phyloP scores from a whole-genome alignment of 2,888 invertebrate species.

The Zygaena filipendulae region DNA sequence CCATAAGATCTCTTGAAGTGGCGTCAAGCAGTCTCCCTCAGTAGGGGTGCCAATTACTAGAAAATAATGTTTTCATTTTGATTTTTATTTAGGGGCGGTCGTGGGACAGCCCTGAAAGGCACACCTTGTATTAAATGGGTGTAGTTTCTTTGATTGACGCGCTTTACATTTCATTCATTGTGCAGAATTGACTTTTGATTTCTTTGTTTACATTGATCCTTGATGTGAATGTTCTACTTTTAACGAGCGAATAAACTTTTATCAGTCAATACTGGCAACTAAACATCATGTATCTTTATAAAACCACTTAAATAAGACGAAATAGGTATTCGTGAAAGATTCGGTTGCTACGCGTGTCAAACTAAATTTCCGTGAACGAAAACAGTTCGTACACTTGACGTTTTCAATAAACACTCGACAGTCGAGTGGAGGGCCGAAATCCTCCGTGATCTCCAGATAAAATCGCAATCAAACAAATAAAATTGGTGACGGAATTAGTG shows the following conservation, averaged over 20 bases:
- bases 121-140: constrained; percentile 59
- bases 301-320: no score
- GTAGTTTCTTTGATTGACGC: constrained; percentile 57
- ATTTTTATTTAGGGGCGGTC: constrained; percentile 66
- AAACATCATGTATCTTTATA: no score
- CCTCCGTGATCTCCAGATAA: constrained; percentile 54
- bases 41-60: constrained; percentile 65
- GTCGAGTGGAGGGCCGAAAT: constrained; percentile 42
- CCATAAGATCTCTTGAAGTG: constrained; percentile 60
- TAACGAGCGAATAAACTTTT: no score
- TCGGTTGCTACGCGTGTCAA: no score
- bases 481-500: constrained; percentile 40
- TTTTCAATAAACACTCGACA: constrained; percentile 23
- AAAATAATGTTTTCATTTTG: constrained; percentile 62
- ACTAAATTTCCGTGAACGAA: no score
- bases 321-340: no score
- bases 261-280: no score
- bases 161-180: constrained; percentile 47
- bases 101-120: constrained; percentile 61
- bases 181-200: constrained; percentile 43
- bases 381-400: no score
- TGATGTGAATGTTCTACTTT: constrained; percentile 6
- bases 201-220: constrained; percentile 29
- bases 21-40: constrained; percentile 49
- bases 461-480: constrained; percentile 62